Percentiles rank a stretch among this genome's conserved stretches.
Conservation (phyloP, 1,140 invertebrate species). For the Drosophila arawakana region DNA sequence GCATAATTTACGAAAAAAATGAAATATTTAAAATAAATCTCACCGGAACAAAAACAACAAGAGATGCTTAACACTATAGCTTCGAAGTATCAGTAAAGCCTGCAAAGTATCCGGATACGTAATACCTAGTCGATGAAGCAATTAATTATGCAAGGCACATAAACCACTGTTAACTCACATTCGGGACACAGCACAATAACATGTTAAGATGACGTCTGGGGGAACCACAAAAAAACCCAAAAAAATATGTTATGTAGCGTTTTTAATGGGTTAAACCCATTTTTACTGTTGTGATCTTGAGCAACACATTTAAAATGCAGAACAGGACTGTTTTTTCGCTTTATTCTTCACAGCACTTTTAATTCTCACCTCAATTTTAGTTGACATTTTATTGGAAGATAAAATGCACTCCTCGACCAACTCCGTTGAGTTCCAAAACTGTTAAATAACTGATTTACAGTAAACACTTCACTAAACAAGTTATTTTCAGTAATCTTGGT, state of each 20-base stretch:
- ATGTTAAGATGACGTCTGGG: conserved; percentile 37
- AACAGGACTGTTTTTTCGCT: not conserved
- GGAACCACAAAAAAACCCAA: conserved; percentile 20
- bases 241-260: conserved; percentile 4
- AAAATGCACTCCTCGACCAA: not conserved
- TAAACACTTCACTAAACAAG: conserved; percentile 21
- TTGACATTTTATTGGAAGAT: conserved; percentile 7
- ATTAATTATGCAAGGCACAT: conserved; percentile 51
- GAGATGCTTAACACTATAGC: not conserved
- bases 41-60: conserved; percentile 14
- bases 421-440: conserved; percentile 15
- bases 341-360: conserved; percentile 28
- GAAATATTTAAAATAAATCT: not conserved
- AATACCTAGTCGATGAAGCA: conserved; percentile 39
- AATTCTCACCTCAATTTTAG: conserved; percentile 4
- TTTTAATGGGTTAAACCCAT: conserved; percentile 37
- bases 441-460: conserved; percentile 19
- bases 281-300: conserved; percentile 50
- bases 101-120: conserved; percentile 33
- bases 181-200: conserved; percentile 27
- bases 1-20: conserved; percentile 31
- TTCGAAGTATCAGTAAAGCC: conserved; percentile 12
- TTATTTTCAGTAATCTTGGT: conserved; percentile 3
- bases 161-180: conserved; percentile 15
- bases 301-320: conserved; percentile 17